Evolutionary conservation across 2,113 vertebrate species (phyloP).

Genomic region (Channa maculata): DNA sequence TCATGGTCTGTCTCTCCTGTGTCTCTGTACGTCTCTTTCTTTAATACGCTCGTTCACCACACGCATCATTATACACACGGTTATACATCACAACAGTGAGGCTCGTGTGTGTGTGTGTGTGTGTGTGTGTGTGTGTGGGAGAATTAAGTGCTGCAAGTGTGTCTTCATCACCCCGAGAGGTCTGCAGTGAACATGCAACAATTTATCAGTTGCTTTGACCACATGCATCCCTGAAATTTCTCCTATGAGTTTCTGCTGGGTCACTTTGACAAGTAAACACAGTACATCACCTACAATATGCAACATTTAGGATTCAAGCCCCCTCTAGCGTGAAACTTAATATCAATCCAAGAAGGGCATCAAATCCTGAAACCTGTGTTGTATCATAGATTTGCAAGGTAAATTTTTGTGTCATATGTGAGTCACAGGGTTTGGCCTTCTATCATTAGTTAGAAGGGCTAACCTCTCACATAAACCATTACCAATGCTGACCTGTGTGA

Average conservation of each 20-base stretch:
- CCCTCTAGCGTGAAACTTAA: too few relatives aligned
- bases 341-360: too few relatives aligned
- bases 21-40: constrained; percentile 37
- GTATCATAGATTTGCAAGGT: too few relatives aligned
- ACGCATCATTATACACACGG: constrained; percentile 39
- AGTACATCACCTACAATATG: not conserved
- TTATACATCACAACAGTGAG: constrained; percentile 43
- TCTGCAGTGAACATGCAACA: constrained; percentile 6
- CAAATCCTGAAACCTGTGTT: too few relatives aligned
- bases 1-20: constrained; percentile 33
- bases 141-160: constrained; percentile 4
- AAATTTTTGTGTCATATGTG: too few relatives aligned
- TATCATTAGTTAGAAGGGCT: too few relatives aligned
- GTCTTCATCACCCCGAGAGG: constrained; percentile 19
- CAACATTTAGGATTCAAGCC: too few relatives aligned
- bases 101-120: constrained; percentile 16
- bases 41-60: constrained; percentile 52
- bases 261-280: not conserved
- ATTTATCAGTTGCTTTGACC: constrained; percentile 22
- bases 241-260: not conserved
- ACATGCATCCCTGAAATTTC: constrained; percentile 17
- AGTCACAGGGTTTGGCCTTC: too few relatives aligned
- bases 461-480: too few relatives aligned
- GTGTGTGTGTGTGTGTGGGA: not conserved
- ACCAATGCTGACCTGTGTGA: too few relatives aligned